These are phyloP conservation scores for Chauna torquata DNA, from an alignment of 2,113 vertebrate genomes.

Conservation along the genomic window DNA sequence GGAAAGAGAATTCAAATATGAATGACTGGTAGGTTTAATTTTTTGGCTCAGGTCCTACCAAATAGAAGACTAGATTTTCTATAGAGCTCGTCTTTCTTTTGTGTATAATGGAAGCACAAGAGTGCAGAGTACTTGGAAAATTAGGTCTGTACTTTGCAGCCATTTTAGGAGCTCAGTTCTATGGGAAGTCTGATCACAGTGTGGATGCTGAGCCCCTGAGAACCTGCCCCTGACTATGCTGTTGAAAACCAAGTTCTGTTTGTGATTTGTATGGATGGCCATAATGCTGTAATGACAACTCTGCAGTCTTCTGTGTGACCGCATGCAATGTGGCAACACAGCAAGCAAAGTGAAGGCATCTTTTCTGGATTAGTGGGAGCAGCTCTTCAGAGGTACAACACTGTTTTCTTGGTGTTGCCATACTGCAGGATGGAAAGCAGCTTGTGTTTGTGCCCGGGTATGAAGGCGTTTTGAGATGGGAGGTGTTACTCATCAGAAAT, in stretches of 20 bases:
- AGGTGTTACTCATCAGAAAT: background rate
- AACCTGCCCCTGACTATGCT: background rate
- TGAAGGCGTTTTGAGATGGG: background rate
- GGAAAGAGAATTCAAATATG: background rate
- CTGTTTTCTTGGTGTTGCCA: background rate
- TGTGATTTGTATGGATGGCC: background rate
- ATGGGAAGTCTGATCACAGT: background rate
- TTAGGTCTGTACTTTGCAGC: background rate
- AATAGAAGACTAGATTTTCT: background rate
- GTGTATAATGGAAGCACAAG: background rate
- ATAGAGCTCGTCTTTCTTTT: background rate
- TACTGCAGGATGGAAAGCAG: background rate
- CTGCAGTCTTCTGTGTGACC: background rate
- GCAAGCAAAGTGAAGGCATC: rapidly evolving
- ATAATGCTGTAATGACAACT: background rate
- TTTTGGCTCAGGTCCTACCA: background rate
- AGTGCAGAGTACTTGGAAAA: background rate
- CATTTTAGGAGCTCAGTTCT: background rate
- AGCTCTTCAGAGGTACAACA: background rate
- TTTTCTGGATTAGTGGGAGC: background rate
- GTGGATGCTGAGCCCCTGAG: background rate
- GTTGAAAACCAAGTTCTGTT: background rate
- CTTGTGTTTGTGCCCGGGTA: background rate
- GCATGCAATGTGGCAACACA: background rate
- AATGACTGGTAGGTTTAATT: background rate